Evolutionary conservation across 2,113 vertebrate species (phyloP).

Genomic region (Zosterops lateralis): DNA sequence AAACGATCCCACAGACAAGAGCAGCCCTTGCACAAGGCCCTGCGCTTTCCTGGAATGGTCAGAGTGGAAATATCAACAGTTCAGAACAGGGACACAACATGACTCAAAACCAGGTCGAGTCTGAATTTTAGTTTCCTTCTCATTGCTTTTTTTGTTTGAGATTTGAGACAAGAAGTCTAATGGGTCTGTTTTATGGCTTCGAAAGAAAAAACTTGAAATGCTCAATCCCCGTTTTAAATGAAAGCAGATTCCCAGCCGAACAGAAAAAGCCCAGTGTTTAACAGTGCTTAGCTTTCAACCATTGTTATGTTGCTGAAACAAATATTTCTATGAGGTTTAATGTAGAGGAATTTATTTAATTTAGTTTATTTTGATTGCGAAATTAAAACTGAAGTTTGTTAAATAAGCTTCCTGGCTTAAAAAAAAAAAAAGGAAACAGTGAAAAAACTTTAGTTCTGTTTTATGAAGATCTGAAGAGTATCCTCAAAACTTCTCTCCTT

Average conservation of each 20-base stretch:
- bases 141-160: background rate
- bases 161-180: conserved; percentile 1
- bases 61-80: background rate
- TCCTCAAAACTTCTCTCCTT: background rate
- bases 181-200: background rate
- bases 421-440: background rate
- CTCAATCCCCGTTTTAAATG: background rate
- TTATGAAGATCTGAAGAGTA: background rate
- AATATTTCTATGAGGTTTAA: background rate
- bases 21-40: background rate
- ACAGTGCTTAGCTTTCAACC: background rate
- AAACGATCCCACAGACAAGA: background rate
- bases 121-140: background rate
- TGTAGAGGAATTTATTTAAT: background rate
- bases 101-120: background rate
- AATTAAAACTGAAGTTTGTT: background rate
- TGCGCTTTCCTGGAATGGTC: background rate
- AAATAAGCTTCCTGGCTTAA: background rate
- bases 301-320: background rate
- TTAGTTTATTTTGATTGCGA: background rate
- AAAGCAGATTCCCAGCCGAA: background rate
- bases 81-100: background rate
- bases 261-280: background rate
- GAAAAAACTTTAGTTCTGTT: background rate
- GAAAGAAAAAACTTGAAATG: background rate